phyloP scores from a whole-genome alignment of 2,888 invertebrate genomes.

The Asteroscopus sphinx region DNA sequence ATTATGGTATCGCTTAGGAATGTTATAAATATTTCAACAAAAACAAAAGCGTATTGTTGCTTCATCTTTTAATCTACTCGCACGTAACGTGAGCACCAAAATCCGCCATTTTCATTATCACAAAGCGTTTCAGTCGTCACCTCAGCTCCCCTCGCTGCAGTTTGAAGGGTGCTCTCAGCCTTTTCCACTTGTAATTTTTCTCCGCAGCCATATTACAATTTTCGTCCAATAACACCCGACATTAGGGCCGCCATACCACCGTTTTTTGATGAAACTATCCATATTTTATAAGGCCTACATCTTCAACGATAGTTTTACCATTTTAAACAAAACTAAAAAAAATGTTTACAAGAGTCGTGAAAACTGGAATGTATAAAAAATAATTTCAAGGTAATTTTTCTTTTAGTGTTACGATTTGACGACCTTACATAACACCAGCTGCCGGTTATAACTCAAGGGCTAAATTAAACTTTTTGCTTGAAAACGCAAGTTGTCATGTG shows the following conservation, averaged over 20 bases:
- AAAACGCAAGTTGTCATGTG: slow-evolving; percentile 76
- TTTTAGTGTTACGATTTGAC: slow-evolving; percentile 29
- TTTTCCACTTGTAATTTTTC: slow-evolving; percentile 83
- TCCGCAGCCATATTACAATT: slow-evolving; percentile 74
- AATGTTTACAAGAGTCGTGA: too few species aligned
- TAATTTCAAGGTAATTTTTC: neutral
- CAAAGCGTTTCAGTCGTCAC: slow-evolving; percentile 59
- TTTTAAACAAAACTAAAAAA: neutral
- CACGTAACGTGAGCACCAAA: slow-evolving; percentile 39
- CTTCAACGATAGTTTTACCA: neutral
- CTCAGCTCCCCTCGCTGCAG: slow-evolving; percentile 63
- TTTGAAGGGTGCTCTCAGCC: slow-evolving; percentile 75
- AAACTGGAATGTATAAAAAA: too few species aligned
- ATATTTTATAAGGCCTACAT: neutral
- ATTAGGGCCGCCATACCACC: slow-evolving; percentile 43
- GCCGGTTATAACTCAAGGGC: slow-evolving; percentile 76
- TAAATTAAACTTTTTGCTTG: slow-evolving; percentile 81
- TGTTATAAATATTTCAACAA: slow-evolving; percentile 4
- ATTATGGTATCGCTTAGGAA: too few species aligned
- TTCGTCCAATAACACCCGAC: slow-evolving; percentile 71
- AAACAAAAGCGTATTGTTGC: slow-evolving; percentile 24
- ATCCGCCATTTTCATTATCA: slow-evolving; percentile 59
- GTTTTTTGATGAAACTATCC: slow-evolving; percentile 23
- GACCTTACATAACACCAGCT: slow-evolving; percentile 67
- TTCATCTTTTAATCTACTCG: slow-evolving; percentile 39